Evolutionary conservation across 2,113 vertebrate species (phyloP).

Genomic region (Lanius collurio): DNA sequence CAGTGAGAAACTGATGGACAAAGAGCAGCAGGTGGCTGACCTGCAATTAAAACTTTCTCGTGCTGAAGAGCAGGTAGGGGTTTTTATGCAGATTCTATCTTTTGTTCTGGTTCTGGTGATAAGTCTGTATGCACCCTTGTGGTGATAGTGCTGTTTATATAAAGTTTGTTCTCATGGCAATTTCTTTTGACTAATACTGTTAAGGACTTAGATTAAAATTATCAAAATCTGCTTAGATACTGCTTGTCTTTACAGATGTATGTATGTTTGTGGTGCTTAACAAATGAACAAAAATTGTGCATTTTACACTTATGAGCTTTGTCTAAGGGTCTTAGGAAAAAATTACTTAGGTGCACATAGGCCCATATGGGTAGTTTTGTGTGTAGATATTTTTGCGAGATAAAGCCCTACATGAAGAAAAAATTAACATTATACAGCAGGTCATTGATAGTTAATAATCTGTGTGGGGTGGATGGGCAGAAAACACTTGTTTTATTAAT

Average conservation of each 20-base stretch:
- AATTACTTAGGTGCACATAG: neutral
- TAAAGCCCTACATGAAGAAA: neutral
- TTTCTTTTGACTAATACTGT: neutral
- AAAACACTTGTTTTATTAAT: neutral
- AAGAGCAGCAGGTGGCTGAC: constrained; percentile 93
- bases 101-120: neutral
- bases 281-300: neutral
- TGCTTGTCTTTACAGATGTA: neutral
- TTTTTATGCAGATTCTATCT: neutral
- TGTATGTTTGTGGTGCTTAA: neutral
- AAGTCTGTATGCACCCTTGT: neutral
- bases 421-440: neutral
- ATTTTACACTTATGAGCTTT: neutral
- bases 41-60: constrained; percentile 92
- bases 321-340: neutral
- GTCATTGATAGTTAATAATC: neutral
- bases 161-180: neutral
- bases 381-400: neutral
- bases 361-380: neutral
- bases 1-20: constrained; percentile 95
- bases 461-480: neutral
- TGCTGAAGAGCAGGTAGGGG: constrained; percentile 88
- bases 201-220: neutral
- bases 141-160: neutral
- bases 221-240: neutral